Base-by-base conservation (phyloP, 2,888 invertebrate genomes). In the Cryptus armator region DNA sequence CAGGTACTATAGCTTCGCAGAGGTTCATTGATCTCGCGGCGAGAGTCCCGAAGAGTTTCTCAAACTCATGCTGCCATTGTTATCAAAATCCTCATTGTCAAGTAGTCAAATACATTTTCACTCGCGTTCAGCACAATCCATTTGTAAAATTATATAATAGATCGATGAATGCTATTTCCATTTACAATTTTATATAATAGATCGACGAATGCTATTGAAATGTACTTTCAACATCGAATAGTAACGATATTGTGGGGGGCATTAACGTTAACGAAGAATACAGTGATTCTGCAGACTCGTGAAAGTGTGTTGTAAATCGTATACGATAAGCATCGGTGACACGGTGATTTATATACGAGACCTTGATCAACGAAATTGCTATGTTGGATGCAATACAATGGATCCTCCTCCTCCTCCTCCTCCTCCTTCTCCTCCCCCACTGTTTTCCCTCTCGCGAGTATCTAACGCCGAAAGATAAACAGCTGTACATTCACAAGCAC, bases 351-450 rank as follows among this genome's bases (percentile, higher is more conserved):
- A 79, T 78, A 75, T 78, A 56, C 12, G 75, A 67, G 75, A 79
- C 81, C 85, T 85, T 85, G 82, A 79, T 71, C 78, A 85, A 85
- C 85, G 68, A 85, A 85, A 85, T 85, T 85, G 81, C 78, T 66
- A 56, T 74, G 72, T 77, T 46, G 70, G 59, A 74, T 84, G 46
- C 59, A 81, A 81, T 64, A 85, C 85, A 85, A 85, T 85, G 75
- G 81, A 78, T 82, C 74, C 72, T 77, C 51, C 53, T 77, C 74
- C 78, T 70, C 24, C 29, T 62, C n/a, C 24, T 24, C 24, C 24
- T 24, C 24, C 24, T 24, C 2, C 24, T 24, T 2, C 24, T 24
- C 24, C 24, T 24, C 3, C 24, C 2, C 56, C 56, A 24, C 32
- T 56, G 51, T 43, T 19, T 32, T 75, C 16, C 10, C 48, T 3